Base-by-base conservation (phyloP, 2,113 vertebrate genomes). In the Pseudorhombus dupliciocellatus region DNA sequence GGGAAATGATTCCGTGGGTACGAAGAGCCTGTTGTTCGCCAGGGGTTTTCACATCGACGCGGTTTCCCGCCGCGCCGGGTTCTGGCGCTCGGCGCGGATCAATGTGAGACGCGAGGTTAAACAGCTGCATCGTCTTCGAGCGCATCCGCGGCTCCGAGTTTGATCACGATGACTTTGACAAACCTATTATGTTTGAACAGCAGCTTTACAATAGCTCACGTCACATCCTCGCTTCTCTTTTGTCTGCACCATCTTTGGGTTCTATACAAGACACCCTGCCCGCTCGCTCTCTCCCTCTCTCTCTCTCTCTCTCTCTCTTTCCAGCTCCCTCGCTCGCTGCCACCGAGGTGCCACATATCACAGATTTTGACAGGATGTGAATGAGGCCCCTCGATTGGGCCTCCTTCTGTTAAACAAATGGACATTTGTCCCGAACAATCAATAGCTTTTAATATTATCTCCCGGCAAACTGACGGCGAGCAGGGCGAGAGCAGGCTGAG, bases 381-480 rank as follows among this genome's bases (percentile, higher is more conserved):
- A 87, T 77, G 78, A 86, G 54, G 53, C 80, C 89, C 88, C 83
- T 80, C 70, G 65, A 50, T 72, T 46, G 77, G 82, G 77, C 86
- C 44, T 66, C 71, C 68, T 83, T 77, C 81, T 73, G 58, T 73
- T 85, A 57, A 80, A 78, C 70, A 64, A 69, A 34, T 2, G 70
- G 80, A 56, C 69, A 72, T 79, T 84, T 84, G 46, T 40, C 22
- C 86, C 59, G 55, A 54, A 79, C 77, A 87, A 89, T 91, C 87
- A 88, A 89, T 88, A 86, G 84, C 72, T 83, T 81, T 81, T 71
- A 79, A 80, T 69, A 74, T 85, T 61, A 77, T 76, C 77, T 77
- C 50, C 66, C 57, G 75, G 69, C 75, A 80, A 79, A 75, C 60
- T 51, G 63, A 66, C 3, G 40, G 40, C 18, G 9, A 40, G 57